phyloP scores from a whole-genome alignment of 1,140 invertebrate genomes.

The Procambarus virginalis region DNA sequence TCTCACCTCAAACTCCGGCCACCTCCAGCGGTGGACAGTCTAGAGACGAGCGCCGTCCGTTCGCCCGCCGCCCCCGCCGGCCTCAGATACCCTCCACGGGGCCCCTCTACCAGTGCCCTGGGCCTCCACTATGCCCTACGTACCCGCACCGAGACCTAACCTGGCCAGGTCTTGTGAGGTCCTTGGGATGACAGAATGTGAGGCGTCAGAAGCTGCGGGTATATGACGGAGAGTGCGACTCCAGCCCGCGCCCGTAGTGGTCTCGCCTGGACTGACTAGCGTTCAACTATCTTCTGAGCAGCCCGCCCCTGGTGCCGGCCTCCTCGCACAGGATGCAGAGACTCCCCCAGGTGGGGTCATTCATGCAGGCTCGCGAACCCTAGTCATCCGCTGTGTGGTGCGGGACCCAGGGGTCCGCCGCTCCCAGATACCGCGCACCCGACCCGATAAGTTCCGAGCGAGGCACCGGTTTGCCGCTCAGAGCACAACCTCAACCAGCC shows the following conservation, averaged over 20 bases:
- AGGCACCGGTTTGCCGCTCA: conserved; percentile 56
- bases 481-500: conserved; percentile 55
- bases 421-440: conserved; percentile 66
- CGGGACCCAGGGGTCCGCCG: conserved; percentile 45
- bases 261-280: conserved; percentile 64
- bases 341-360: conserved; percentile 61
- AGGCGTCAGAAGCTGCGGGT: neutral
- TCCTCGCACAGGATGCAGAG: conserved; percentile 2
- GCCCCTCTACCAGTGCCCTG: neutral
- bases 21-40: conserved; percentile 75
- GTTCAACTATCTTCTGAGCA: conserved; percentile 67
- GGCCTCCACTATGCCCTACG: conserved; percentile 26
- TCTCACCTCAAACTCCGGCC: conserved; percentile 78
- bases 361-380: conserved; percentile 57
- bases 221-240: neutral
- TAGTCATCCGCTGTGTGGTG: conserved; percentile 59
- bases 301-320: conserved; percentile 49
- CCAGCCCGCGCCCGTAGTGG: conserved; percentile 41
- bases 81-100: neutral
- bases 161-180: conserved; percentile 53
- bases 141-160: conserved; percentile 1
- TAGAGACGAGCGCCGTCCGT: conserved; percentile 34
- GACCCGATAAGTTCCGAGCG: conserved; percentile 43
- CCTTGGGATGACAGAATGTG: conserved; percentile 35
- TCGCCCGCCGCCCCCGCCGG: neutral